Base-by-base conservation (phyloP, 53 echinoderm and acorn worm genomes). In the Echinometra lucunter region DNA sequence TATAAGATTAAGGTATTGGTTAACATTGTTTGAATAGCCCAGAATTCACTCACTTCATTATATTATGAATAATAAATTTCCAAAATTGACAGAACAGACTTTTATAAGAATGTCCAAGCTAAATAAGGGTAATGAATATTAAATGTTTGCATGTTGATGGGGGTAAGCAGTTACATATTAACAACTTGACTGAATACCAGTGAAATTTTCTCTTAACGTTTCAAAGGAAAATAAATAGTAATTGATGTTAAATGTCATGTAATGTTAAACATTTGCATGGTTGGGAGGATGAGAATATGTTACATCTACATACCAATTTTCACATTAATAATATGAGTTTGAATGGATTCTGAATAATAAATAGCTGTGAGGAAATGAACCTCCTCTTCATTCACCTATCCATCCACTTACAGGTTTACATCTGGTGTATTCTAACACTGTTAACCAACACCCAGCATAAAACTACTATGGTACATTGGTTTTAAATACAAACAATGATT, bases 401-500 rank as follows among this genome's bases (percentile, higher is more conserved):
- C 6, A 38, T 75, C 4, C 0, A 17, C 38, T 78, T 38, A 17
- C 74, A 78, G 12, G 21, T 75, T 17, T 3, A 78, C 7, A 35
- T 72, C 35, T 72, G 35, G 42, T 78, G 42, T 78, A 78, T 78
- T 42, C 78, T 19, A 38, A 78, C 85, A 85, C n/a, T 47, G 85
- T 85, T 85, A 49, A 85, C 85, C 47, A 85, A 49, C 49, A 85
- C 85, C 85, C 5, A 16, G 38, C 28, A 85, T 85, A 47, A 45
- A 53, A 85, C 28, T 27, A 85, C 49, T 85, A 85, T 81, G 81
- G 81, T 81, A 81, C 81, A 81, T n/a, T 27, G 49, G 49, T 12
- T 85, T 47, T 85, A 47, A 85, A 85, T 85, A 85, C n/a, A 81
- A 81, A 85, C 85, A 85, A 85, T 85, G 85, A 85, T 85, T 49